Evolutionary conservation across 2,797 vertebrate species (phyloP), one percentile per base, ranked within the genome.

Genomic region (Aselliscus stoliczkanus): DNA sequence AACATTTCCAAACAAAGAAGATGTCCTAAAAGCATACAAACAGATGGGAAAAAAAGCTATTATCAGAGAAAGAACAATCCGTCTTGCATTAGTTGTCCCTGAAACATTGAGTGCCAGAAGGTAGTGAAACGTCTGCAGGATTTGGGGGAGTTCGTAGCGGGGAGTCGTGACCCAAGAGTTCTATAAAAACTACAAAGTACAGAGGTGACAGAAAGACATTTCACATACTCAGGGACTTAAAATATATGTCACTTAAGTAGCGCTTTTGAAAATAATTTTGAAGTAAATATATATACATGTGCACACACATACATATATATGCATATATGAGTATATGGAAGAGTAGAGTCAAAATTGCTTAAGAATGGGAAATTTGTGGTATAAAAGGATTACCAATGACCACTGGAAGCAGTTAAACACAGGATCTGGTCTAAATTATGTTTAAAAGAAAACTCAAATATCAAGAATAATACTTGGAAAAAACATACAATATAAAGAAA

Each of bases 281-380:
- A 90, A 65, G 29, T 76, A 86, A 86, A 12, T 82, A 14, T 25
- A 7, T 81, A 83, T 31, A 44, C 7, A 44, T 31, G 27, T 23
- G 18, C n/a, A 42, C 18, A 29, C 25, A 60, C 58, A 60, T 14
- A 47, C 25, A 29, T 39, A 17, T 42, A 6, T 47, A 37, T 8
- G 29, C 15, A 27, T 2, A 14, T 50, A 50, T 14, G 47, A 50
- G 12, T 54, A 21, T 44, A 2, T 56, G 4, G 83, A 75, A 70
- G 62, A 92, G 31, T 52, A n/a, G 44, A 87, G 64, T 88, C n/a
- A 18, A 42, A 92, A 87, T 93, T 88, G 44, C 70, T 90, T 93
- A 60, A 94, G 50, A 69, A 50, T 34, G n/a, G 37, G 64, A 69
- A 80, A 23, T 23, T 81, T 79, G n/a, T 79, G 25, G 10, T 64